These are phyloP conservation scores for Pristionchus pacificus DNA, from an alignment of 1,140 invertebrate species.

Conservation along the genomic window DNA sequence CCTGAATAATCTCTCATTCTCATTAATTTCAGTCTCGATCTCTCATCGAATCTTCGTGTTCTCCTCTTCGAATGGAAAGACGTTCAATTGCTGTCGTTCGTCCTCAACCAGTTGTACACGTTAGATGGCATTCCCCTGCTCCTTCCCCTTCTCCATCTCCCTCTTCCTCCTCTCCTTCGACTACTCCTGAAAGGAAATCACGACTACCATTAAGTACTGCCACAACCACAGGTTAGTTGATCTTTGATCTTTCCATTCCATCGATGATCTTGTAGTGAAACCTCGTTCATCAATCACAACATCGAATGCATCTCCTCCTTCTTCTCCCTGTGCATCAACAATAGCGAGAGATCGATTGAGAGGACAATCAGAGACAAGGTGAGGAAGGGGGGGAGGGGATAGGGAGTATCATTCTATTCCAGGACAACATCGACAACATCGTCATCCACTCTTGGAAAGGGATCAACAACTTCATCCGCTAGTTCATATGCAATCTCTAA, in stretches of 20 bases:
- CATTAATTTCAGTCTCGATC: not conserved
- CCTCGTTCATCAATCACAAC: not conserved
- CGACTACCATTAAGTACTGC: not conserved
- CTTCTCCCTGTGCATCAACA: not conserved
- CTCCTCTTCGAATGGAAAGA: not conserved
- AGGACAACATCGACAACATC: too few species aligned
- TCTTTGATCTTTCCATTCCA: not conserved
- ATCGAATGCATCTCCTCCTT: not conserved
- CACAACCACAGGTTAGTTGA: not conserved
- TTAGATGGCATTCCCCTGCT: not conserved
- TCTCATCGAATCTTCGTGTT: not conserved
- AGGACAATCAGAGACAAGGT: not conserved
- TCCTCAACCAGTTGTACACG: not conserved
- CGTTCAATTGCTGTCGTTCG: not conserved
- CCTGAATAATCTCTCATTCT: too few species aligned
- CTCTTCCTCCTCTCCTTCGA: not conserved
- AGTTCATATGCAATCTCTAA: not conserved
- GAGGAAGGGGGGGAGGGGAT: too few species aligned
- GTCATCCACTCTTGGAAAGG: not conserved
- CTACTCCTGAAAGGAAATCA: not conserved
- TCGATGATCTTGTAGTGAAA: too few species aligned
- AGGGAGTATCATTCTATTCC: too few species aligned
- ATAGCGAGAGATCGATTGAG: not conserved
- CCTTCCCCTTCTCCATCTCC: not conserved
- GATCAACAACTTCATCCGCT: not conserved